Evolutionary conservation across 2,797 vertebrate genomes (phyloP), one percentile per base, ranked within the genome.

Genomic region (Crypturellus tataupa): DNA sequence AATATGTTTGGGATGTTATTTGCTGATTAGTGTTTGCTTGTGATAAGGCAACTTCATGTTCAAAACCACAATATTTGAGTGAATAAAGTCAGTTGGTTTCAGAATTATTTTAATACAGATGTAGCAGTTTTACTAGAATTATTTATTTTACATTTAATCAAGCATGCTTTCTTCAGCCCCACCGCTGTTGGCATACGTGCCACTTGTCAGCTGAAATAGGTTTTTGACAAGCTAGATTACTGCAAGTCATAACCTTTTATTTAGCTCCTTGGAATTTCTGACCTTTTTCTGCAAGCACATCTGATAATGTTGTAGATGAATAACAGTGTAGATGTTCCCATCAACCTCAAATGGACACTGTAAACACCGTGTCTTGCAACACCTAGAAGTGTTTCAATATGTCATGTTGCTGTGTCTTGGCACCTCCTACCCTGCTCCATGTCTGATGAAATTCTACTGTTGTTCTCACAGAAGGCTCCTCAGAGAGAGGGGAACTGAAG

Each of bases 1-100:
- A 83, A 69, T 82, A 69, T 1, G 1, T 62, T 84, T 85, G 76
- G 10, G 42, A 49, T 72, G 60, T 89, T 37, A 47, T 88, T n/a
- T 84, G n/a, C 86, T 94, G 53, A 77, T 92, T 18, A 77, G 23
- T 27, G 18, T 71, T 91, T 42, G 2, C 31, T 59, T 77, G 42
- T 53, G 33, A 46, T 78, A 71, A 92, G 58, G 33, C 60, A 96
- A 89, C 96, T 91, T 95, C 80, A 31, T 85, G 72, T 78, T 92
- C 80, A 79, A 75, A 95, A 95, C 56, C 75, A 89, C 58, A 47
- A 33, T 68, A 68, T 95, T 95, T 73, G 69, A 93, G 55, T 87
- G 95, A 96, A 88, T 95, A 93, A 96, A 97, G 86, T 95, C 81
- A 93, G n/a, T 62, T 92, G 51, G 80, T 19, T 82, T 96, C 85